Conservation (phyloP, 2,888 invertebrate genomes). For the Aphidoletes aphidimyza region DNA sequence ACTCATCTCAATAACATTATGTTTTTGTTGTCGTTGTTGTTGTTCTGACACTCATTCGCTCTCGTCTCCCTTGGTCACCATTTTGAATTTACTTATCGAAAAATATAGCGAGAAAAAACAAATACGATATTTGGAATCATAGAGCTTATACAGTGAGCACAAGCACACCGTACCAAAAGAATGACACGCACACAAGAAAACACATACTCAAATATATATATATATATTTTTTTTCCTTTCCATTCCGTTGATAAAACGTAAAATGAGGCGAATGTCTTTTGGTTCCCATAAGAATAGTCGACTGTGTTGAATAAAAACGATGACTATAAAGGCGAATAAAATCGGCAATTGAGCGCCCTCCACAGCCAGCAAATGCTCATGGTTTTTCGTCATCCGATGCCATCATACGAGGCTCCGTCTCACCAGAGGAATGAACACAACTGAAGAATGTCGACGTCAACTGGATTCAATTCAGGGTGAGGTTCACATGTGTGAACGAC, state of each 20-base stretch:
- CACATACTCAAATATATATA: no score
- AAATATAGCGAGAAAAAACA: neutral
- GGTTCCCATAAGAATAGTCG: conserved; percentile 25
- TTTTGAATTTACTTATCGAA: conserved; percentile 42
- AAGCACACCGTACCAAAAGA: neutral
- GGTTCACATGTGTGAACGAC: conserved; percentile 23
- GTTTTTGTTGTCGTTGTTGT: no score
- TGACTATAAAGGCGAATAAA: neutral
- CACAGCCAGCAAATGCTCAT: neutral
- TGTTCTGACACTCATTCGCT: no score
- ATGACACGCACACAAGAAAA: no score
- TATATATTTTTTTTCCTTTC: no score
- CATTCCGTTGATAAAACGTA: conserved; percentile 2
- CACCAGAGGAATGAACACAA: neutral
- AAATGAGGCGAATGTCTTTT: neutral
- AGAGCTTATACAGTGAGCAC: neutral
- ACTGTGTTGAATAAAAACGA: neutral
- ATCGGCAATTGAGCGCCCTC: conserved; percentile 36
- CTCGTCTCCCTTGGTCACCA: conserved; percentile 36
- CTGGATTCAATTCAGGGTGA: neutral
- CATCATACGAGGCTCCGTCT: neutral
- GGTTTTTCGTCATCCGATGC: neutral
- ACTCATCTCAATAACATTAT: conserved; percentile 49
- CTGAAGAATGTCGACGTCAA: conserved; percentile 15
- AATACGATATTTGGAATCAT: neutral